Conservation (phyloP, 2,113 vertebrate species). For the Antechinus flavipes region DNA sequence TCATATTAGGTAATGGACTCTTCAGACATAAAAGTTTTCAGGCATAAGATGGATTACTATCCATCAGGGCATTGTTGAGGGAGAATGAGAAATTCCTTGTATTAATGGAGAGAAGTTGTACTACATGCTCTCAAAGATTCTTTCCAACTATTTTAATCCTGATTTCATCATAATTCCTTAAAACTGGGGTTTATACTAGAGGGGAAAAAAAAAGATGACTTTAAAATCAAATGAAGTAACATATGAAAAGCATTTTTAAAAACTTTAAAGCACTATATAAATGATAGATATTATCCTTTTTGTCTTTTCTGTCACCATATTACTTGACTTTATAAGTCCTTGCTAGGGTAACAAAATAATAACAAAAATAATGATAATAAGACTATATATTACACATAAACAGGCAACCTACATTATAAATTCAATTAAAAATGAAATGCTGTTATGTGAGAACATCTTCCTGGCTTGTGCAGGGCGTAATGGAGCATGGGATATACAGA, state of each 20-base stretch:
- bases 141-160: background rate
- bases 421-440: conserved; percentile 83
- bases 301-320: conserved; percentile 44
- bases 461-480: conserved; percentile 82
- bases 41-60: background rate
- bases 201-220: background rate
- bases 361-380: conserved; percentile 50
- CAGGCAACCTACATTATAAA: conserved; percentile 74
- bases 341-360: conserved; percentile 53
- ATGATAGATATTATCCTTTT: conserved; percentile 37
- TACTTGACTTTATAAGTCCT: conserved; percentile 64
- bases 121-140: background rate
- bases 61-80: background rate
- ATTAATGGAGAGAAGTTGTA: background rate
- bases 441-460: conserved; percentile 82
- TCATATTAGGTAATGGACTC: background rate
- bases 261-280: background rate
- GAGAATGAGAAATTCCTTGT: background rate
- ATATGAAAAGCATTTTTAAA: background rate
- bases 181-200: background rate
- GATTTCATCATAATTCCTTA: background rate
- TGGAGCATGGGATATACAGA: conserved; percentile 83
- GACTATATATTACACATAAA: conserved; percentile 64
- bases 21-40: background rate
- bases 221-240: background rate